phyloP scores from a whole-genome alignment of 2,888 invertebrate genomes.

The Leptinotarsa peninsularis region DNA sequence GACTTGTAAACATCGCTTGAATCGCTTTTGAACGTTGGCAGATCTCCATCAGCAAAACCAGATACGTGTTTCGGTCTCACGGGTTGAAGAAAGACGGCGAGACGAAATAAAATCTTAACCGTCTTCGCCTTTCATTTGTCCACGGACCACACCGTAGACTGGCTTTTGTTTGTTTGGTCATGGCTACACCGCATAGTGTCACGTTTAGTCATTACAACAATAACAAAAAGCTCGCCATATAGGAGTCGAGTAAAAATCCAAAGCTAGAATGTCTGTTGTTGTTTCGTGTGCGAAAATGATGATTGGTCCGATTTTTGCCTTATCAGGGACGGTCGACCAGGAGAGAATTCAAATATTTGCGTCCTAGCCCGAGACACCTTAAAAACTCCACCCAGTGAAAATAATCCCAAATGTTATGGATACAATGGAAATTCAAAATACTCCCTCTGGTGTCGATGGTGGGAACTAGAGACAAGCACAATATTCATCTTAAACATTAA shows the following conservation, averaged over 20 bases:
- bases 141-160: constrained; percentile 47
- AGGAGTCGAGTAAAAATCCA: constrained; percentile 35
- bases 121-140: constrained; percentile 29
- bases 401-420: no score
- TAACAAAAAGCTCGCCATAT: constrained; percentile 51
- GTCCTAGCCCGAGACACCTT: no score
- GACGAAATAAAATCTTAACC: constrained; percentile 17
- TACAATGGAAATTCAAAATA: no score
- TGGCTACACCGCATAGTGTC: constrained; percentile 54
- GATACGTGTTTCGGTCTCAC: no score
- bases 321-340: not conserved
- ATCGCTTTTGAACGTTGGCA: not conserved
- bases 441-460: no score
- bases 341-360: not conserved
- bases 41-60: not conserved
- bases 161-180: constrained; percentile 54
- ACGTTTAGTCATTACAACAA: constrained; percentile 55
- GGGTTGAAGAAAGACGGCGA: constrained; percentile 8
- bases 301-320: constrained; percentile 43
- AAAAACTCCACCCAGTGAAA: no score
- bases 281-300: constrained; percentile 46
- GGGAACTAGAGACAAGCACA: no score
- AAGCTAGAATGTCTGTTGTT: constrained; percentile 48
- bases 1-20: no score
- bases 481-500: no score